Base-by-base conservation (phyloP, 2,113 vertebrate species). In the Urocolius indicus region DNA sequence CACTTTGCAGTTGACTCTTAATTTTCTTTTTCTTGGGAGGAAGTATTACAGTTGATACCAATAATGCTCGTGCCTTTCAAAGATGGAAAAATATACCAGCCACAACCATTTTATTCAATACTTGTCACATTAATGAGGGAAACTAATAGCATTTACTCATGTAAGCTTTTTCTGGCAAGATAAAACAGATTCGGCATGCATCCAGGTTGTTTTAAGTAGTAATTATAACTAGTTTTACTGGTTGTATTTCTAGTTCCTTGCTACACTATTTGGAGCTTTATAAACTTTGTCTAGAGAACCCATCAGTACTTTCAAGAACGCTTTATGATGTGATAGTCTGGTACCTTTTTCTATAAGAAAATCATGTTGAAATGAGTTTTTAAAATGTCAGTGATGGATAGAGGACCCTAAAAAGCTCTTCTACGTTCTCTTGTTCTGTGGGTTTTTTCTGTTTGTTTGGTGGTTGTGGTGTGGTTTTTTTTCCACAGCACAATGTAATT, bases 221-320 rank as follows among this genome's bases (percentile, higher is more conserved):
- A 76, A 58, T 94, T 86, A 45, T 27, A 86, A 41, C 46, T 86
- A 8, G 27, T 54, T 26, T 75, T 85, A 43, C 62, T 79, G 45
- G 5, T 76, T 92, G 16, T 77, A 16, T 90, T 90, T 92, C 30
- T 86, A 32, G 26, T 83, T 91, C 27, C 46, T 76, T 49, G 27
- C 30, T 85, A 5, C 4, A 3, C 11, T 74, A 3, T 48, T 3
- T 52, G 34, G n/a, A 62, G 36, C 11, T 46, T 73, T 51, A 58
- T 9, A 41, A 61, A 73, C 18, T 77, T 76, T 12, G 54, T 11
- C 10, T 59, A 3, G 41, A 36, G 12, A 73, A 23, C 30, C 45
- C 69, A 41, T 45, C 76, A 22, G 54, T 78, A 45, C 48, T 91
- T 93, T 14, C 13, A 91, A 45, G 54, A 76, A 48, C 4, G 2